phyloP scores from a whole-genome alignment of 2,797 vertebrate species.

The Bradypodion pumilum region DNA sequence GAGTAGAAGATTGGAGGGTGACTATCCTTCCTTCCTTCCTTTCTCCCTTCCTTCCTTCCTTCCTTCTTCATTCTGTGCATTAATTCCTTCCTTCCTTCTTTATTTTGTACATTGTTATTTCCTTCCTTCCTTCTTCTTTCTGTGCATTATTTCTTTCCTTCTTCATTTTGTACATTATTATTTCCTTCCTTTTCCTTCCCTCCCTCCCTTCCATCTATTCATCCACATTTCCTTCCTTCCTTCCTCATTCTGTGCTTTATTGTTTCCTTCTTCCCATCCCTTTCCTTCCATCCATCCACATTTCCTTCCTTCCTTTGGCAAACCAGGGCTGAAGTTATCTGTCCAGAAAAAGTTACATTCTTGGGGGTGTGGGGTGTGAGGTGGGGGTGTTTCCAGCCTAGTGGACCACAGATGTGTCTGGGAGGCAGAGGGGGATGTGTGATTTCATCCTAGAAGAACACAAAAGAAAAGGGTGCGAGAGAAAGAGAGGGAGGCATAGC shows the following conservation, averaged over 20 bases:
- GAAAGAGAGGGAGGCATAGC: conserved; percentile 37
- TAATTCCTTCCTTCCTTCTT: neutral
- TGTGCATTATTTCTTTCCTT: fast-evolving
- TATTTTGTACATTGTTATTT: too few relatives aligned
- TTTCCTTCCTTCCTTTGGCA: neutral
- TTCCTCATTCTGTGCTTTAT: neutral
- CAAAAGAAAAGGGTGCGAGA: conserved; percentile 56
- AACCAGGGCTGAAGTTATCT: neutral
- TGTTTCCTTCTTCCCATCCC: fast-evolving
- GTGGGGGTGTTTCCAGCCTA: too few relatives aligned
- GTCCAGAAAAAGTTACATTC: neutral
- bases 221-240: neutral
- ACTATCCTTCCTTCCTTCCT: too few relatives aligned
- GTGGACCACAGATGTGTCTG: conserved; percentile 38
- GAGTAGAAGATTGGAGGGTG: too few relatives aligned
- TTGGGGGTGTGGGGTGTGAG: too few relatives aligned
- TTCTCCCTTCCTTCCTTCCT: neutral
- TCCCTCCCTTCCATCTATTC: too few relatives aligned
- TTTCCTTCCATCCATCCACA: too few relatives aligned
- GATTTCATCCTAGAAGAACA: conserved; percentile 34
- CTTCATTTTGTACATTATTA: too few relatives aligned
- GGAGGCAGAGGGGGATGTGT: neutral
- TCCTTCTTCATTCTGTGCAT: neutral
- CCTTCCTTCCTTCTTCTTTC: too few relatives aligned
- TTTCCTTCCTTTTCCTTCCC: too few relatives aligned